phyloP scores from a whole-genome alignment of 2,888 invertebrate genomes.

The Rhorus exstirpatorius region DNA sequence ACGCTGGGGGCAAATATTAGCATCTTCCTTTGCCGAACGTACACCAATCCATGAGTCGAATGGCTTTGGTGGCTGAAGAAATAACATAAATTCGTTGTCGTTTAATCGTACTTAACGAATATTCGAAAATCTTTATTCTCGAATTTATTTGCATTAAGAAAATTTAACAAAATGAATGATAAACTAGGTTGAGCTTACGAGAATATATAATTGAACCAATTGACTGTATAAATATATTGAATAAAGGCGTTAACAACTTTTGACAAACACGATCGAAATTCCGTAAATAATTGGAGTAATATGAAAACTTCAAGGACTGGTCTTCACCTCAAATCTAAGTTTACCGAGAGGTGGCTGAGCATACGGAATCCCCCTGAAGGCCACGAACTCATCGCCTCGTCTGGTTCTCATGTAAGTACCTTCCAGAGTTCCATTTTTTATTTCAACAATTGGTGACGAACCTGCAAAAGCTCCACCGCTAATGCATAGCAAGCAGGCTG shows the following conservation, averaged over 20 bases:
- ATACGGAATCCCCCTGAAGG: slow-evolving; percentile 89
- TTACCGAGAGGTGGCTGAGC: slow-evolving; percentile 88
- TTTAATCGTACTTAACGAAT: no score
- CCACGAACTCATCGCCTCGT: slow-evolving; percentile 87
- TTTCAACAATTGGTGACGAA: slow-evolving; percentile 79
- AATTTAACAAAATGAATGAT: no score
- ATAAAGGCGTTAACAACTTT: no score
- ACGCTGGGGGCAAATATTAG: slow-evolving; percentile 92
- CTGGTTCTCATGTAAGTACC: slow-evolving; percentile 87
- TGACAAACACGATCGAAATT: no score
- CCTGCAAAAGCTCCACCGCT: neutral
- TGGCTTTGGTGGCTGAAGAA: slow-evolving; percentile 89
- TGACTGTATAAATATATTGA: no score
- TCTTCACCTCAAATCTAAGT: slow-evolving; percentile 88
- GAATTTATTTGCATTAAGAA: no score
- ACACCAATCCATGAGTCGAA: slow-evolving; percentile 89
- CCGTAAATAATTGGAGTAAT: no score
- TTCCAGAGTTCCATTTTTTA: slow-evolving; percentile 86
- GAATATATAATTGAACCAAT: no score
- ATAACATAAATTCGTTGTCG: neutral
- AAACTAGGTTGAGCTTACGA: no score
- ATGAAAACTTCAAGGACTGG: no score
- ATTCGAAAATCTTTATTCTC: no score
- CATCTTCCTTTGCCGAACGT: slow-evolving; percentile 89
- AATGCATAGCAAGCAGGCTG: neutral